Conservation (phyloP, 1,140 invertebrate species). For the Phenacoccus solenopsis region DNA sequence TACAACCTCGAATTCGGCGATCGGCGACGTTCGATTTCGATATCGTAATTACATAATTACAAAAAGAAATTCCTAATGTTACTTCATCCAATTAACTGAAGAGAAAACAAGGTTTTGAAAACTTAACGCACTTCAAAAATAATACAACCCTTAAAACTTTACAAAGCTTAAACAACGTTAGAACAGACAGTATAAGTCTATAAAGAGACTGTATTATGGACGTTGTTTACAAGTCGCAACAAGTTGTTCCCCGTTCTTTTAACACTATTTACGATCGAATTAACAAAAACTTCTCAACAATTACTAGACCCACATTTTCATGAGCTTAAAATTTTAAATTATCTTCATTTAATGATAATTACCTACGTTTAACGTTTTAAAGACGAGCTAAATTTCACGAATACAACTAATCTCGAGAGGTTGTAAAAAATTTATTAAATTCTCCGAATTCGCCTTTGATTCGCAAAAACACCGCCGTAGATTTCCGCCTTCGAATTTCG, state of each 20-base stretch:
- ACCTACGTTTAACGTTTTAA: conserved; percentile 6
- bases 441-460: not conserved
- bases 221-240: conserved; percentile 16
- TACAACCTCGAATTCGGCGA: too few species aligned
- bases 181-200: conserved; percentile 14
- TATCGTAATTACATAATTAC: not conserved
- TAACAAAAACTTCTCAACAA: conserved; percentile 17
- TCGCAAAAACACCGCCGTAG: too few species aligned
- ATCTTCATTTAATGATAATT: conserved; percentile 15
- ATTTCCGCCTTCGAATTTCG: too few species aligned
- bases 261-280: conserved; percentile 18
- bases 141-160: conserved; percentile 18
- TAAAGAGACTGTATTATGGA: conserved; percentile 18
- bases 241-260: conserved; percentile 15
- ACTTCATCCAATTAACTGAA: not conserved
- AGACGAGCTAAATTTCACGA: not conserved
- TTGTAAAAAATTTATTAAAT: not conserved
- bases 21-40: not conserved
- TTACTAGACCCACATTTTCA: conserved; percentile 7
- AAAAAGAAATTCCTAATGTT: not conserved
- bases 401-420: not conserved
- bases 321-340: conserved; percentile 15
- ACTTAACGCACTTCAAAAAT: conserved; percentile 16
- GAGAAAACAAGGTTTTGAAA: conserved; percentile 7
- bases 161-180: conserved; percentile 10